Evolutionary conservation across 2,797 vertebrate species (phyloP).

Genomic region (Sylvilagus floridanus): DNA sequence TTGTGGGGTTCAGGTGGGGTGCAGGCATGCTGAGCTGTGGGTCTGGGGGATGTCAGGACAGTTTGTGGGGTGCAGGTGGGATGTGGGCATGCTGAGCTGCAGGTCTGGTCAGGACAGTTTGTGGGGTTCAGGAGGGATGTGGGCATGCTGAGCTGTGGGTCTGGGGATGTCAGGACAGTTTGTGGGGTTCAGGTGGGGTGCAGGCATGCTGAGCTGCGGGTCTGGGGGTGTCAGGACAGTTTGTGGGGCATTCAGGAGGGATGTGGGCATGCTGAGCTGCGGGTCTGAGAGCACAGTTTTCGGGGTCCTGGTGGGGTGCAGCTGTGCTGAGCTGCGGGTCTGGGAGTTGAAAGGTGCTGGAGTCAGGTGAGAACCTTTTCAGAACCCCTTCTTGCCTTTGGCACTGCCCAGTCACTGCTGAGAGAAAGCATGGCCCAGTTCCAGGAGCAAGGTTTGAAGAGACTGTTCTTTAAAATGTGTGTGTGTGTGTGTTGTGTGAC

Average conservation of each 20-base stretch:
- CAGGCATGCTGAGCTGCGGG: too few species aligned
- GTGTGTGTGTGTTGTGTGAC: background rate
- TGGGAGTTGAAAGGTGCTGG: background rate
- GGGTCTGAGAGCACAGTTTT: background rate
- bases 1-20: background rate
- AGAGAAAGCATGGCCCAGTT: background rate
- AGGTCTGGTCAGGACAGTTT: background rate
- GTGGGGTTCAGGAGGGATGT: background rate
- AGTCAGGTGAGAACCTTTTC: background rate
- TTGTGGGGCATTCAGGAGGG: too few species aligned
- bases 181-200: too few species aligned
- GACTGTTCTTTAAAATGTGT: background rate
- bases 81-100: too few species aligned
- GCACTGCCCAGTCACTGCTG: background rate
- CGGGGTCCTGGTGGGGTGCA: background rate
- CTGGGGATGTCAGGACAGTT: too few species aligned
- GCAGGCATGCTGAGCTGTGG: background rate
- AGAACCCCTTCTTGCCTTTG: background rate
- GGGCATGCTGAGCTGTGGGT: too few species aligned
- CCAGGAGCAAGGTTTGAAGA: conserved; percentile 34
- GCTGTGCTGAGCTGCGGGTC: background rate
- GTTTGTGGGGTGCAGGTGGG: too few species aligned
- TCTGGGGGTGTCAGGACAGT: too few species aligned
- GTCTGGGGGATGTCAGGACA: background rate
- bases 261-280: too few species aligned